A percentile compares a stretch with the other conserved stretches of the same genome.
Evolutionary conservation across 2,888 invertebrate genomes (phyloP).

Genomic region (Drosophila fungiperda): DNA sequence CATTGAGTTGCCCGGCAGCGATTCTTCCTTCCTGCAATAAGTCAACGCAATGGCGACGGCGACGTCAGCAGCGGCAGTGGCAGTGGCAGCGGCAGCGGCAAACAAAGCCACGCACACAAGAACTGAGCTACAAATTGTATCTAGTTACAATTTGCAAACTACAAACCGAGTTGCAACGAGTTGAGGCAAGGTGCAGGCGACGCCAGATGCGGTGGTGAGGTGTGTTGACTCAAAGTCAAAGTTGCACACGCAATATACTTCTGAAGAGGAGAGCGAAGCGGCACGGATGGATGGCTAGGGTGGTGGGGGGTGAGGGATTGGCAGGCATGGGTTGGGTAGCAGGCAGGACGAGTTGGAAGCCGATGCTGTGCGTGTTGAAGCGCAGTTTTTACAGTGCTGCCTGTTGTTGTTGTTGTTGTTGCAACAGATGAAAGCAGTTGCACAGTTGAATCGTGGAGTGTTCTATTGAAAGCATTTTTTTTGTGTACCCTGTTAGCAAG

Average conservation of each 20-base stretch:
- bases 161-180: slow-evolving; percentile 66
- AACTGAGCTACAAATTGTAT: slow-evolving; percentile 76
- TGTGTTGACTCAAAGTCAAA: slow-evolving; percentile 55
- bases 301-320: not conserved
- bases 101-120: slow-evolving; percentile 76
- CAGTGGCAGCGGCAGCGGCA: slow-evolving; percentile 25
- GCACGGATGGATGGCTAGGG: not conserved
- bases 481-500: slow-evolving; percentile 8
- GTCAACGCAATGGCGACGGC: slow-evolving; percentile 58
- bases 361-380: slow-evolving; percentile 77
- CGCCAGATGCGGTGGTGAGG: slow-evolving; percentile 2
- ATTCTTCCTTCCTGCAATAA: slow-evolving; percentile 78
- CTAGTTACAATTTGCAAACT: slow-evolving; percentile 81
- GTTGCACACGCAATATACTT: slow-evolving; percentile 50
- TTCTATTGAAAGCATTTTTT: slow-evolving; percentile 38
- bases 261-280: not conserved
- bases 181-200: slow-evolving; percentile 14
- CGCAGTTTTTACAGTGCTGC: slow-evolving; percentile 70
- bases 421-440: slow-evolving; percentile 49
- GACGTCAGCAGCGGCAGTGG: slow-evolving; percentile 6
- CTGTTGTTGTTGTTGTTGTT: slow-evolving; percentile 30
- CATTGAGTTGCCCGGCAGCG: slow-evolving; percentile 76
- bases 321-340: slow-evolving; percentile 6
- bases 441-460: slow-evolving; percentile 29
- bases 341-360: slow-evolving; percentile 35